These are phyloP conservation scores for Percopsis transmontana DNA, from an alignment of 2,113 vertebrate species.

Conservation along the genomic window DNA sequence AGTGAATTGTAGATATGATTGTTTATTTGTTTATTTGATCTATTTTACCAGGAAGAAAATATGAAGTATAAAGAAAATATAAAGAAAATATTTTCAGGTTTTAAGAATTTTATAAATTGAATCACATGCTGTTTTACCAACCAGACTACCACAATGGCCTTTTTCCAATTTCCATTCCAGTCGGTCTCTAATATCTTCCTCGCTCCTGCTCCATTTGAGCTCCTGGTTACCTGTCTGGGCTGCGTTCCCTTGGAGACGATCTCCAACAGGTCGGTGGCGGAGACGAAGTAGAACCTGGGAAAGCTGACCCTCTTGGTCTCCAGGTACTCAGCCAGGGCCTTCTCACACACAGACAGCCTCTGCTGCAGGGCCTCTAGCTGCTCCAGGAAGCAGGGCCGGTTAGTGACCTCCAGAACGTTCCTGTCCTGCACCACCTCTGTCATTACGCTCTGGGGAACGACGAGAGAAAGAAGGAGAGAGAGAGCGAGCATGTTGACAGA, in stretches of 20 bases:
- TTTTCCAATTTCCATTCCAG: neutral
- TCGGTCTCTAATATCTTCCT: neutral
- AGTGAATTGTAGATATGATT: too few relatives aligned
- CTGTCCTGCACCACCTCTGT: conserved; percentile 66
- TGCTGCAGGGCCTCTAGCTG: conserved; percentile 78
- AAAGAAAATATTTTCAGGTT: too few relatives aligned
- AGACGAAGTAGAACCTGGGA: conserved; percentile 78
- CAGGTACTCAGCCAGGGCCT: conserved; percentile 76
- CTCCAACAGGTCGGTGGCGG: conserved; percentile 76
- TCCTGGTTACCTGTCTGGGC: conserved; percentile 72
- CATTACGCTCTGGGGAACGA: conserved; percentile 68
- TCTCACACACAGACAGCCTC: conserved; percentile 77
- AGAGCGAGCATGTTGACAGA: too few relatives aligned
- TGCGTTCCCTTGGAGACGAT: conserved; percentile 79
- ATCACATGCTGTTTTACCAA: too few relatives aligned
- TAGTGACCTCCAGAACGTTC: conserved; percentile 79
- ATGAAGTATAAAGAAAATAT: too few relatives aligned
- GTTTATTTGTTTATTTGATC: too few relatives aligned
- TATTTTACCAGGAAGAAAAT: too few relatives aligned
- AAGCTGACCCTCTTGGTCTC: conserved; percentile 77
- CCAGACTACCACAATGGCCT: too few relatives aligned
- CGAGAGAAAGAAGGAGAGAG: neutral
- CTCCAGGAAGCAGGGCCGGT: conserved; percentile 72
- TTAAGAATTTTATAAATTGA: too few relatives aligned
- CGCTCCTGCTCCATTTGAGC: neutral